Evolutionary conservation across 1,140 invertebrate species (phyloP).

Genomic region (Plodia interpunctella): DNA sequence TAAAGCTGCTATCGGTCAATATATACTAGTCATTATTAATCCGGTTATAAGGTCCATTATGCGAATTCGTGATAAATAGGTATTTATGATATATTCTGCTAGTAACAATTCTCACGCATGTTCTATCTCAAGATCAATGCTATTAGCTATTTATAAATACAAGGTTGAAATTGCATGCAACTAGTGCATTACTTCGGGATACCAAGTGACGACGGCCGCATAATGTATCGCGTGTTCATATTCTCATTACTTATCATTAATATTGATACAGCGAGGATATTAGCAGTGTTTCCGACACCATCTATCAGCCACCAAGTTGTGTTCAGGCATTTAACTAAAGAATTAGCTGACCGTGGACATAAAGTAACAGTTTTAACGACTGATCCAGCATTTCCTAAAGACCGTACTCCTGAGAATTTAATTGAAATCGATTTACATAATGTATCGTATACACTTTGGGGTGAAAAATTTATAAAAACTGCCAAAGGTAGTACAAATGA

Average conservation of each 20-base stretch:
- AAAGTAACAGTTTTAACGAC: conserved; percentile 49
- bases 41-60: too few relatives aligned
- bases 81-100: too few relatives aligned
- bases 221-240: not conserved
- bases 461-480: not conserved
- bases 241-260: not conserved
- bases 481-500: conserved; percentile 9
- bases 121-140: too few relatives aligned
- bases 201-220: not conserved
- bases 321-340: conserved; percentile 50
- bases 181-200: not conserved
- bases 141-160: too few relatives aligned
- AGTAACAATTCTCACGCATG: too few relatives aligned
- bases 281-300: conserved; percentile 62
- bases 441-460: conserved; percentile 32
- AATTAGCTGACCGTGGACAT: conserved; percentile 63
- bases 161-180: not conserved
- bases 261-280: conserved; percentile 46
- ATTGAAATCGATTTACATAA: conserved; percentile 31
- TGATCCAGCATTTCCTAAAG: conserved; percentile 30
- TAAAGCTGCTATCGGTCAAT: too few relatives aligned
- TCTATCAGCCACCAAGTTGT: conserved; percentile 77
- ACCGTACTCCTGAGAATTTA: conserved; percentile 23
- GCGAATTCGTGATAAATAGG: too few relatives aligned
- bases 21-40: too few relatives aligned